Evolutionary conservation across 2,797 vertebrate species (phyloP), one percentile per base, ranked within the genome.

Genomic region (Syngnathus acus): DNA sequence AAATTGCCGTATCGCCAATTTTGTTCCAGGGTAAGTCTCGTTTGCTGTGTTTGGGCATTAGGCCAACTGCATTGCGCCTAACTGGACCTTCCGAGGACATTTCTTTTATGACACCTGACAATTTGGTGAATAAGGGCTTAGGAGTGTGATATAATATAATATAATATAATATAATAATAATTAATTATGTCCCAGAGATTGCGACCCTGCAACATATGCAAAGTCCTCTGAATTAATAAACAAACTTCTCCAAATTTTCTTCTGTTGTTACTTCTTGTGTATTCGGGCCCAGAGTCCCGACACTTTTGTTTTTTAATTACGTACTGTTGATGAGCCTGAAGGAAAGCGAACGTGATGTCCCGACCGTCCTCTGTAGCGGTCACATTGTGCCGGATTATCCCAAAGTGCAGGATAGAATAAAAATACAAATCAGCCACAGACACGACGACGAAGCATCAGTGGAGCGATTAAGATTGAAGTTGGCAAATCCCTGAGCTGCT

Each of bases 331-430:
- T 47, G 40, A 62, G 60, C 60, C 40, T 21, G 42, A 26, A 26
- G 14, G 21, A 13, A 62, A 45, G 60, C 17, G 42, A 62, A 55
- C 65, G 53, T 17, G 65, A 70, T 26, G 83, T 85, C 83, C 83
- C 77, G 63, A 0, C 54, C 58, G 83, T 89, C 87, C 85, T 89
- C 80, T 75, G 70, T 68, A 32, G 45, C 64, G 78, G 83, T 85
- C 81, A 84, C 81, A 80, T 86, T 82, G 79, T 78, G 77, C 64
- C 1, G 81, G 87, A 88, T 89, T 89, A 88, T 86, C 79, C 79
- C 40, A 8, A 74, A 75, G 68, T 58, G 72, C 68, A 62, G 77
- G 75, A 81, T 54, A 84, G 77, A 87, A 86, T 82, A 72, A 81
- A 32, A 81, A 80, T 47, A 77, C 79, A 74, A 82, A 81, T 84